Conservation (phyloP, 2,113 vertebrate species). For the Equus przewalskii region DNA sequence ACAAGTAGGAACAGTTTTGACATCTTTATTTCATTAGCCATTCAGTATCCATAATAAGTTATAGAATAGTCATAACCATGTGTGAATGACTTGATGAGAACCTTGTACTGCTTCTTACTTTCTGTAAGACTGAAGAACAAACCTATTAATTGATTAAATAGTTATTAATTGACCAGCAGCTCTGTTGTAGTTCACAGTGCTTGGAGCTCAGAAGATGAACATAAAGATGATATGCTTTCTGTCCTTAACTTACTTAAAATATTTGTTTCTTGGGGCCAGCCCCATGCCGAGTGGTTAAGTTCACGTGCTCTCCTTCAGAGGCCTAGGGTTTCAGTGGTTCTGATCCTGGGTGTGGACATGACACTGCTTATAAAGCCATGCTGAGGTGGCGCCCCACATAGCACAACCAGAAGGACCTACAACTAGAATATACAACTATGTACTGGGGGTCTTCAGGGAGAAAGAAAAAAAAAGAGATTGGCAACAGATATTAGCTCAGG, state of each 20-base stretch:
- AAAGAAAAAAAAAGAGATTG: no score
- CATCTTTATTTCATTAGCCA: slow-evolving; percentile 1
- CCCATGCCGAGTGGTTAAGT: no score
- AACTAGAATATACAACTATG: no score
- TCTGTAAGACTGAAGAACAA: not conserved
- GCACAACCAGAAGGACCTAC: no score
- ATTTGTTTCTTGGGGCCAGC: not conserved
- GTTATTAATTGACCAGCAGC: not conserved
- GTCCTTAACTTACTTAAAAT: not conserved
- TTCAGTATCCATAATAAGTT: not conserved
- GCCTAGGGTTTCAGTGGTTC: no score
- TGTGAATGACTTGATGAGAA: not conserved
- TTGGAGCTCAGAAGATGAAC: not conserved
- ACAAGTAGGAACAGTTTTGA: not conserved
- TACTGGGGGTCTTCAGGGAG: no score
- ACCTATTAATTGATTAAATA: slow-evolving; percentile 20
- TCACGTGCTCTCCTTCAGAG: no score
- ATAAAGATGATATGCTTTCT: not conserved
- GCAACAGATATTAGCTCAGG: no score
- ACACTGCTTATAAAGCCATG: no score
- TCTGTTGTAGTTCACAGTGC: not conserved
- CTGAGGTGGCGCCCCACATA: no score
- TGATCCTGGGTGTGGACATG: no score
- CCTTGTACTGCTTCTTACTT: not conserved
- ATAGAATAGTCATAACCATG: not conserved